Conservation (phyloP, 2,888 invertebrate species). For the Podotricha telesiphe region DNA sequence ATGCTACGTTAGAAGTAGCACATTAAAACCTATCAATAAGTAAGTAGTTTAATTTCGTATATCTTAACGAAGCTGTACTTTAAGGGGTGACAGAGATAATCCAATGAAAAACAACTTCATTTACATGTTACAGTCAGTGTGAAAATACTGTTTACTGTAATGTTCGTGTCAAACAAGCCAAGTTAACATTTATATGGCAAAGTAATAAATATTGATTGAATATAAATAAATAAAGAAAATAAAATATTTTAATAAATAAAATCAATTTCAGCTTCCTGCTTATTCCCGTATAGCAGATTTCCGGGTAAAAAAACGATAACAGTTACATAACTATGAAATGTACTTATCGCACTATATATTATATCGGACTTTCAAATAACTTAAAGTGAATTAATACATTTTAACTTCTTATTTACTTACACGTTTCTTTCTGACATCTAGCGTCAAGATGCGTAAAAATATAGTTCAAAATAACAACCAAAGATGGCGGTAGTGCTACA, state of each 20-base stretch:
- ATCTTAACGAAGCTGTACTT: background rate
- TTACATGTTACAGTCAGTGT: background rate
- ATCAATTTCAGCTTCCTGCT: no score
- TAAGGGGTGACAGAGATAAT: background rate
- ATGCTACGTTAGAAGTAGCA: conserved; percentile 35
- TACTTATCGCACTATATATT: no score
- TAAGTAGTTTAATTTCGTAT: background rate
- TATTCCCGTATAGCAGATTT: no score
- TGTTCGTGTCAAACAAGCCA: background rate
- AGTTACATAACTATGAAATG: no score
- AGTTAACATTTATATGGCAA: background rate
- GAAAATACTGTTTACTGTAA: background rate
- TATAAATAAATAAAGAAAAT: no score
- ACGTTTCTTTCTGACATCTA: conserved; percentile 35
- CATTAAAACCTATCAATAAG: conserved; percentile 15
- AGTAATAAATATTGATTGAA: background rate
- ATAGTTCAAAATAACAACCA: conserved; percentile 10
- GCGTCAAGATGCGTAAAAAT: conserved; percentile 17
- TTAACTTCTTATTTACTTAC: background rate
- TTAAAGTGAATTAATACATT: background rate
- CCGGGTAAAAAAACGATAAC: no score
- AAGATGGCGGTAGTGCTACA: conserved; percentile 40
- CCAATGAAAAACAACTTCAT: no score
- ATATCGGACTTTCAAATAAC: no score
- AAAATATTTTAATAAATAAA: no score